These are phyloP conservation scores for Zele albiditarsus DNA, from an alignment of 2,888 invertebrate species.

Conservation along the genomic window DNA sequence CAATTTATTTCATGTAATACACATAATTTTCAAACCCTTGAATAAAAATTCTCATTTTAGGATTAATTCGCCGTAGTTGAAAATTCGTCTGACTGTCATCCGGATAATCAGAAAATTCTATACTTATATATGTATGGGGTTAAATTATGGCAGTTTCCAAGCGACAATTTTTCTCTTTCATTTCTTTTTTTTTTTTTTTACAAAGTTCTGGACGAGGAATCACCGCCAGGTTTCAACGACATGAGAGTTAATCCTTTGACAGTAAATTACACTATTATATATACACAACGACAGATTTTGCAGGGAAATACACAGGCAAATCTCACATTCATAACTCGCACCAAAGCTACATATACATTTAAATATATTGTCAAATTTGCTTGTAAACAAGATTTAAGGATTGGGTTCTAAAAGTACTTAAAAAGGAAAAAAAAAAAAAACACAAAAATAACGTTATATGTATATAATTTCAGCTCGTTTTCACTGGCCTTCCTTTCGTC, in stretches of 20 bases:
- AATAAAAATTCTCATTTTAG: too few relatives aligned
- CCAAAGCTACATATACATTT: background rate
- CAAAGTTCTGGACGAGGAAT: background rate
- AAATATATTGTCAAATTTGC: slow-evolving; percentile 55
- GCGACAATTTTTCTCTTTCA: too few relatives aligned
- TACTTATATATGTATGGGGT: too few relatives aligned
- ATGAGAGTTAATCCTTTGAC: slow-evolving; percentile 64
- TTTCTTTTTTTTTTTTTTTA: background rate
- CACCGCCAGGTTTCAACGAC: background rate
- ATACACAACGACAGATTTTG: background rate
- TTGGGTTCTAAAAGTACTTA: slow-evolving; percentile 57
- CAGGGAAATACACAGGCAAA: slow-evolving; percentile 36
- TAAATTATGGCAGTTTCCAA: background rate
- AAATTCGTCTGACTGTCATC: too few relatives aligned
- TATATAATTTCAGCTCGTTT: slow-evolving; percentile 37
- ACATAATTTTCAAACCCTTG: too few relatives aligned
- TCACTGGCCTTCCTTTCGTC: slow-evolving; percentile 23
- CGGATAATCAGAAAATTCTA: too few relatives aligned
- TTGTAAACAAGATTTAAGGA: slow-evolving; percentile 70
- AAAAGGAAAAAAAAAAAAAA: slow-evolving; percentile 54
- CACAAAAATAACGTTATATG: slow-evolving; percentile 58
- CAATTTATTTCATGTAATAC: too few relatives aligned
- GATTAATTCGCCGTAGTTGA: too few relatives aligned
- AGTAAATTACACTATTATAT: slow-evolving; percentile 64
- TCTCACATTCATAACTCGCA: background rate